Evolutionary conservation across 2,888 invertebrate genomes (phyloP).

Genomic region (Orthosia cruda): DNA sequence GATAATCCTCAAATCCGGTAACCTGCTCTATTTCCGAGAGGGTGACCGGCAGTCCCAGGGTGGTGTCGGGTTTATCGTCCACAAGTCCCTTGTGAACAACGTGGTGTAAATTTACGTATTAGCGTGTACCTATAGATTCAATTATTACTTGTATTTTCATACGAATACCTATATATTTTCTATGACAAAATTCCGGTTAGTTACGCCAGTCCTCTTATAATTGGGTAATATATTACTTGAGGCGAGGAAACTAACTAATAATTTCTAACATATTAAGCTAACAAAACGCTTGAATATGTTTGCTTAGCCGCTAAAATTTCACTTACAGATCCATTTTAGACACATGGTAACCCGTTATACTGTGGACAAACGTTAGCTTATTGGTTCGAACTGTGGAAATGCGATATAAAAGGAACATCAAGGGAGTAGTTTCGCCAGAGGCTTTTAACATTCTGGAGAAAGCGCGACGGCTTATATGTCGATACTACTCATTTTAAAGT

Average conservation of each 20-base stretch:
- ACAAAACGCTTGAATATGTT: constrained; percentile 26
- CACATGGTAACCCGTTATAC: constrained; percentile 46
- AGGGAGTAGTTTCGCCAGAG: constrained; percentile 66
- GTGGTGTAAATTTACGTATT: too few species aligned
- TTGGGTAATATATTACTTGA: not conserved
- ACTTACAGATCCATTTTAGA: constrained; percentile 47
- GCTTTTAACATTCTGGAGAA: constrained; percentile 76
- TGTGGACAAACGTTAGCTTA: constrained; percentile 68
- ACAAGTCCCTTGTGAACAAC: too few species aligned
- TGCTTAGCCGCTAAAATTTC: constrained; percentile 29
- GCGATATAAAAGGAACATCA: constrained; percentile 70
- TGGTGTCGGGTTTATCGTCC: too few species aligned
- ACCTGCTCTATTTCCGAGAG: too few species aligned
- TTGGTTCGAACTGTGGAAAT: constrained; percentile 57
- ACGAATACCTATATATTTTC: not conserved
- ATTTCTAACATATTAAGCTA: constrained; percentile 26
- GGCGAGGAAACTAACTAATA: constrained; percentile 4
- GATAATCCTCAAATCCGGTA: too few species aligned
- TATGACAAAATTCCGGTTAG: not conserved
- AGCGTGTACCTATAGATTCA: not conserved
- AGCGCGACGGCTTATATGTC: constrained; percentile 60
- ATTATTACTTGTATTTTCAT: not conserved
- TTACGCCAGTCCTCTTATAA: not conserved
- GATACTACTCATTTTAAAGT: constrained; percentile 63
- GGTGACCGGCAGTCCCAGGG: too few species aligned